Percentiles rank a stretch among this genome's conserved stretches.
Evolutionary conservation across 37 sponge, comb jelly and placozoan species (phyloP).

Genomic region (Bolinopsis microptera): DNA sequence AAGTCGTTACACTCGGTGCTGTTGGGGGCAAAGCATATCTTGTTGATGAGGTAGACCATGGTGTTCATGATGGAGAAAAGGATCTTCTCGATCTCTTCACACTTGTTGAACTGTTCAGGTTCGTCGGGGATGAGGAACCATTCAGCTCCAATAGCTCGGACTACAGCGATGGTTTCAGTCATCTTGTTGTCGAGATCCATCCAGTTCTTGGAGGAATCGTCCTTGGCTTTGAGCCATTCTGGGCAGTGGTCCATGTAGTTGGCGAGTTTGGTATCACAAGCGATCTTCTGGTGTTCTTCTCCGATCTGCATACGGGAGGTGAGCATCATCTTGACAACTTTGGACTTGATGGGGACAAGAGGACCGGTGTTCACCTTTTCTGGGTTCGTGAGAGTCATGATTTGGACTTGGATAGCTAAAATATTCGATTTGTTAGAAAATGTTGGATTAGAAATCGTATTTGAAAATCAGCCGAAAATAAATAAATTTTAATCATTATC

Average conservation of each 20-base stretch:
- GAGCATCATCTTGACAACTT: constrained; percentile 19
- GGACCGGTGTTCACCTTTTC: background rate
- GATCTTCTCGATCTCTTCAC: constrained; percentile 26
- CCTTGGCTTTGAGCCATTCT: constrained; percentile 20
- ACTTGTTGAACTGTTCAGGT: background rate
- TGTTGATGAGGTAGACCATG: constrained; percentile 62
- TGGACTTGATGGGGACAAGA: constrained; percentile 9
- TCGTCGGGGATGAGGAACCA: constrained; percentile 35
- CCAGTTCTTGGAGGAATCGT: constrained; percentile 36
- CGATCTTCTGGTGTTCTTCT: background rate
- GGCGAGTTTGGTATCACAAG: background rate
- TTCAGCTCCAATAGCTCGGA: background rate
- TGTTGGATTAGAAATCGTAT: no score
- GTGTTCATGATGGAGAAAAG: constrained; percentile 33
- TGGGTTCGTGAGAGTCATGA: background rate
- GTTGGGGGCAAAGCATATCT: constrained; percentile 51
- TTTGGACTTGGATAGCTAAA: no score
- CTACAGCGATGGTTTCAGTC: constrained; percentile 44
- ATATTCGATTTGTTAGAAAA: no score
- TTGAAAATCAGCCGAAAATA: no score
- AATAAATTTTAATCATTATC: no score
- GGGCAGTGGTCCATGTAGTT: constrained; percentile 29
- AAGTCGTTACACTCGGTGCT: background rate
- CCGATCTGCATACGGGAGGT: constrained; percentile 12
- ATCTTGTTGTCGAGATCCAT: constrained; percentile 58